These are phyloP conservation scores for Burhinus bistriatus DNA, from an alignment of 2,113 vertebrate species.

Conservation along the genomic window DNA sequence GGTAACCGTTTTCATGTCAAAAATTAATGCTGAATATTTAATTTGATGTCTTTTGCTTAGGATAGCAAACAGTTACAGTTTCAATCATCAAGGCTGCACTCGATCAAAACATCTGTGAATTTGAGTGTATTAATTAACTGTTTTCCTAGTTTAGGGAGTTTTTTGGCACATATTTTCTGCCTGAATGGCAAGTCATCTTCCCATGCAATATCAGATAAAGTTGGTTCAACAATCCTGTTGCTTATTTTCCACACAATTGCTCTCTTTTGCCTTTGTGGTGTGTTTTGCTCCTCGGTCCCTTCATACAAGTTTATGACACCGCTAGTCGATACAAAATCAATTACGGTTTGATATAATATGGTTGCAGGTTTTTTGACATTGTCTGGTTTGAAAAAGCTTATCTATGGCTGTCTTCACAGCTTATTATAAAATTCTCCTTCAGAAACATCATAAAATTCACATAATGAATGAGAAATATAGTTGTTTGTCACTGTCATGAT, in stretches of 20 bases:
- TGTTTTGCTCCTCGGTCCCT: not conserved
- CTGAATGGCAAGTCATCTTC: not conserved
- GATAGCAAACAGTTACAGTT: not conserved
- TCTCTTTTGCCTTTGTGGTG: not conserved
- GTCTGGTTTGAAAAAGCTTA: not conserved
- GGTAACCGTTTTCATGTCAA: not conserved
- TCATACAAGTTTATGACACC: not conserved
- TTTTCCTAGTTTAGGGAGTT: not conserved
- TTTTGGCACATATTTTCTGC: not conserved
- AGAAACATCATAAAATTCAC: not conserved
- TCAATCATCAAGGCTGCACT: not conserved
- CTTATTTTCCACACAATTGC: not conserved
- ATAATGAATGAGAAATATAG: not conserved
- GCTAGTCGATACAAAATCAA: not conserved
- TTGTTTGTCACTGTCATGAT: not conserved
- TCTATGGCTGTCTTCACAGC: not conserved
- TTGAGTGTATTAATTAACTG: not conserved
- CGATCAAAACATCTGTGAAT: not conserved
- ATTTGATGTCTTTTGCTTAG: not conserved
- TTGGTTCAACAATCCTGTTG: not conserved
- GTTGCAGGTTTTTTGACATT: not conserved
- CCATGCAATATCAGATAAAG: not conserved
- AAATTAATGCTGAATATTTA: not conserved
- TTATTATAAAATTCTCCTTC: not conserved
- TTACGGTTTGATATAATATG: not conserved